Evolutionary conservation across 2,797 vertebrate genomes (phyloP).

Genomic region (Urophycis tenuis): DNA sequence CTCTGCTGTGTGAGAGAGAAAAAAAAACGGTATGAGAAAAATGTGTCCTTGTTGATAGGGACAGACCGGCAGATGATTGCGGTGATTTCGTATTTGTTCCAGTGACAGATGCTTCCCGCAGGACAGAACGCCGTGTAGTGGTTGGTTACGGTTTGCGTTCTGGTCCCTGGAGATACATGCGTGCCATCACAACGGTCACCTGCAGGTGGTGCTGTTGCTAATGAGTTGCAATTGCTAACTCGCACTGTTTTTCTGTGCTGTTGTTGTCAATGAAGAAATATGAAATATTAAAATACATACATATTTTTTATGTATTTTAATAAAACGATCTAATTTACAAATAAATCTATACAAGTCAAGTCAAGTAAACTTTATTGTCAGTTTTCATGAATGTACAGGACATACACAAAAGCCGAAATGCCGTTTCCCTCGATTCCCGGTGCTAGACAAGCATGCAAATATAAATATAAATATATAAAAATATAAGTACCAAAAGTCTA

Average conservation of each 20-base stretch:
- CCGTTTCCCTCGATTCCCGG: too few species aligned
- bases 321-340: neutral
- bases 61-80: constrained; percentile 29
- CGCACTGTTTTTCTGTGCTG: neutral
- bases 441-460: too few species aligned
- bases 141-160: constrained; percentile 4
- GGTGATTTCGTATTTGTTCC: constrained; percentile 5
- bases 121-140: constrained; percentile 5
- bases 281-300: neutral
- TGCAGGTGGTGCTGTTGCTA: constrained; percentile 56
- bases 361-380: too few species aligned
- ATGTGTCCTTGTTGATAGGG: constrained; percentile 61
- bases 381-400: too few species aligned
- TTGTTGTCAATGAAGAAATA: neutral
- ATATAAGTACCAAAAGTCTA: too few species aligned
- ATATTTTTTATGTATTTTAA: neutral
- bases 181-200: constrained; percentile 21
- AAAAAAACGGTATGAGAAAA: constrained; percentile 42
- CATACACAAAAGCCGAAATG: too few species aligned
- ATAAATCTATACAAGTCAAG: too few species aligned
- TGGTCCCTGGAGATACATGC: neutral
- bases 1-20: constrained; percentile 19
- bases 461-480: too few species aligned
- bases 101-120: too few species aligned
- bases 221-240: neutral